A percentile compares a stretch with the other conserved stretches of the same genome.
Conservation (phyloP, 2,797 vertebrate genomes). For the Leucoraja ocellata region DNA sequence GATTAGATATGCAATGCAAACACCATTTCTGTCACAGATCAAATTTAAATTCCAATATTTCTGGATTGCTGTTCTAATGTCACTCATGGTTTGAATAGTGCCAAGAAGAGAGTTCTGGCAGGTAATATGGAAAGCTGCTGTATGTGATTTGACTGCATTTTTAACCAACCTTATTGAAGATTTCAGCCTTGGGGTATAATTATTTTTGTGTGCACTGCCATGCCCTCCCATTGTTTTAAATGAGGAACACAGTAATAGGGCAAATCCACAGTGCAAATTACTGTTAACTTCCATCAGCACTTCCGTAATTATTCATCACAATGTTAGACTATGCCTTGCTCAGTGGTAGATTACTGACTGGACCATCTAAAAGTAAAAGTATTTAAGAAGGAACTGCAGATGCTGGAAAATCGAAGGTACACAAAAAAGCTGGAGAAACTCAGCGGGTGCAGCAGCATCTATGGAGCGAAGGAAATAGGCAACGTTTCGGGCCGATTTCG, state of each 20-base stretch:
- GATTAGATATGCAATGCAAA: not conserved
- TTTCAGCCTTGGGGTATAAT: constrained; percentile 30
- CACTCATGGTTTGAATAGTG: constrained; percentile 5
- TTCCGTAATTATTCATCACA: constrained; percentile 14
- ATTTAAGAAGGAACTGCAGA: no score
- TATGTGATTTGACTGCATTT: constrained; percentile 7
- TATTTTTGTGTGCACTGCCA: constrained; percentile 26
- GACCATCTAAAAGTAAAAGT: not conserved
- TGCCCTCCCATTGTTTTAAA: constrained; percentile 37
- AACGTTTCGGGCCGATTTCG: no score
- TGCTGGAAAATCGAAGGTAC: no score
- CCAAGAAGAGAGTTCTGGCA: not conserved
- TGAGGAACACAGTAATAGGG: constrained; percentile 31
- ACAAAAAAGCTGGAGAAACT: no score
- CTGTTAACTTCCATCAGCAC: constrained; percentile 17
- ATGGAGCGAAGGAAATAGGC: no score
- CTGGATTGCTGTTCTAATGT: not conserved
- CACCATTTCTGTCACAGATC: not conserved
- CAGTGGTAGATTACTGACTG: not conserved
- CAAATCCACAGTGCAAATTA: constrained; percentile 26
- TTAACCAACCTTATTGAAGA: constrained; percentile 32
- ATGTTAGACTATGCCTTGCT: not conserved
- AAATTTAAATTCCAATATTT: not conserved
- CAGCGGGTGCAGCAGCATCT: no score
- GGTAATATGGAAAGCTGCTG: not conserved